Evolutionary conservation across 2,113 vertebrate species (phyloP).

Genomic region (Oceanodroma tethys): DNA sequence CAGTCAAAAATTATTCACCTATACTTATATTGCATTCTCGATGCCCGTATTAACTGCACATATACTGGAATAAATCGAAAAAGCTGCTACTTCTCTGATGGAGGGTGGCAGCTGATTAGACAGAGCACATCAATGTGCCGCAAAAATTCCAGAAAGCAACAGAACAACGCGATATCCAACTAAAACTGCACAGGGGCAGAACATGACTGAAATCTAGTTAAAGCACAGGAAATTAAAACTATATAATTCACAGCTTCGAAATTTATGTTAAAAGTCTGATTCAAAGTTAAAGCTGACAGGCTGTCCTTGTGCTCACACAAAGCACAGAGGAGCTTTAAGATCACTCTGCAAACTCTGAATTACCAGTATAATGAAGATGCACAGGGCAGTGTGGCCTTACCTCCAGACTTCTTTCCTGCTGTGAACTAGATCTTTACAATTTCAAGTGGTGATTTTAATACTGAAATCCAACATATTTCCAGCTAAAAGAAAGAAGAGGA

Average conservation of each 20-base stretch:
- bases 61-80: neutral
- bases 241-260: neutral
- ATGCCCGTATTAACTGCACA: neutral
- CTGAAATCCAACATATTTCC: neutral
- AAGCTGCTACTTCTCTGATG: neutral
- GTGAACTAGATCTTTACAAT: neutral
- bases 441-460: neutral
- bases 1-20: neutral
- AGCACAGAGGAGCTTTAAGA: neutral
- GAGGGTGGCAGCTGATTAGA: neutral
- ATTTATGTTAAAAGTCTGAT: neutral
- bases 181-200: neutral
- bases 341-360: neutral
- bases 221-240: neutral
- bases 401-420: neutral
- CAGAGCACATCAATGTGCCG: neutral
- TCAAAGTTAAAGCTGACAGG: neutral
- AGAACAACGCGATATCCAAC: neutral
- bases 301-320: neutral
- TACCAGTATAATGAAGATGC: neutral
- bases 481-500: conserved; percentile 5
- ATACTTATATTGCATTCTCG: neutral
- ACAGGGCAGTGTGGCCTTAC: neutral
- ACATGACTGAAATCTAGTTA: neutral
- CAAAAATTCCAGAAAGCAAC: neutral